phyloP scores from a whole-genome alignment of 1,140 invertebrate genomes.

The Heliothis virescens region DNA sequence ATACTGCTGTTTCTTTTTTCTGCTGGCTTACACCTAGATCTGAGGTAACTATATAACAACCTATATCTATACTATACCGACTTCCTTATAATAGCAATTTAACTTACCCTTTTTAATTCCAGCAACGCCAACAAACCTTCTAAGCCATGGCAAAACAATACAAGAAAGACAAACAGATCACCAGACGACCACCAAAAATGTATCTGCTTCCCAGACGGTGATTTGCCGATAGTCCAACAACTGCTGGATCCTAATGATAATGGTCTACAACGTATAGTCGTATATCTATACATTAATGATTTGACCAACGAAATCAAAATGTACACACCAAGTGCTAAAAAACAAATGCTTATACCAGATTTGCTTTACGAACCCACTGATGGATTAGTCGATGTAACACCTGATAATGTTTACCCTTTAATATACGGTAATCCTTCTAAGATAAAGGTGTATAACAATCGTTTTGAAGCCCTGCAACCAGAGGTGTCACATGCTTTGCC shows the following conservation, averaged over 20 bases:
- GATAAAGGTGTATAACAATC: conserved; percentile 18
- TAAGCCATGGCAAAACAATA: not conserved
- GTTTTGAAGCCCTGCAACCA: not conserved
- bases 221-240: conserved; percentile 33
- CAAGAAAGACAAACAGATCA: not conserved
- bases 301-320: conserved; percentile 48
- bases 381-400: not conserved
- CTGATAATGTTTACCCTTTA: not conserved
- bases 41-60: not conserved
- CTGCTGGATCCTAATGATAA: conserved; percentile 34
- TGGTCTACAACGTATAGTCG: conserved; percentile 55
- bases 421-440: conserved; percentile 5
- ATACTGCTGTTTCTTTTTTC: too few species aligned
- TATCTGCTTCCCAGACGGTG: conserved; percentile 48
- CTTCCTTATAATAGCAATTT: not conserved
- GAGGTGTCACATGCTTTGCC: not conserved
- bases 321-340: conserved; percentile 57
- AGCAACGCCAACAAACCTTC: not conserved
- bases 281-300: conserved; percentile 58
- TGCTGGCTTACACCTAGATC: too few species aligned
- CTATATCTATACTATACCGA: not conserved
- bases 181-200: conserved; percentile 30
- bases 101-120: not conserved
- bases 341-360: conserved; percentile 61
- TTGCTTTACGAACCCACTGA: conserved; percentile 51